A percentile compares a stretch with the other conserved stretches of the same genome.
Evolutionary conservation across 1,140 invertebrate genomes (phyloP).

Genomic region (Galleria mellonella): DNA sequence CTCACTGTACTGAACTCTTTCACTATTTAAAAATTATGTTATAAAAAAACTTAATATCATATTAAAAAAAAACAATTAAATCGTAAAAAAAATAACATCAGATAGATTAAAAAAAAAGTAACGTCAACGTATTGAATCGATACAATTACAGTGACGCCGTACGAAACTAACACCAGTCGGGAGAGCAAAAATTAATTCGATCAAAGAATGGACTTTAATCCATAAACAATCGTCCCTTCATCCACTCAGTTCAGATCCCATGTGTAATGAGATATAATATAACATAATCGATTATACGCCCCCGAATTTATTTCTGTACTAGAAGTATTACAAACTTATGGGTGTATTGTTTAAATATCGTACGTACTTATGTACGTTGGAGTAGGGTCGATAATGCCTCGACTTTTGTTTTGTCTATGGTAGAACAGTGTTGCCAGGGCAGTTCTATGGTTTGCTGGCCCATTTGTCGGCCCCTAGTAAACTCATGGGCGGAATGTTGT

Average conservation of each 20-base stretch:
- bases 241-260: constrained; percentile 35
- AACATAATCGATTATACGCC: constrained; percentile 63
- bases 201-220: constrained; percentile 7
- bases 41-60: too few relatives aligned
- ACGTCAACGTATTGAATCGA: too few relatives aligned
- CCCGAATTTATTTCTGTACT: constrained; percentile 37
- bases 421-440: too few relatives aligned
- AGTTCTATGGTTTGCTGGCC: constrained; percentile 40
- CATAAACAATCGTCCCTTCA: constrained; percentile 31
- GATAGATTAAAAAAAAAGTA: too few relatives aligned
- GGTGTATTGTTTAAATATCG: not conserved
- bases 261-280: constrained; percentile 50
- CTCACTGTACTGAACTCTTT: too few relatives aligned
- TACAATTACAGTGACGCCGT: too few relatives aligned
- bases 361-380: too few relatives aligned
- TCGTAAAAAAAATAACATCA: too few relatives aligned
- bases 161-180: not conserved
- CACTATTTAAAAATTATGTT: too few relatives aligned
- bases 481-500: constrained; percentile 54
- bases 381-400: too few relatives aligned
- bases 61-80: too few relatives aligned
- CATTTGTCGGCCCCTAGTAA: constrained; percentile 41
- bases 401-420: too few relatives aligned
- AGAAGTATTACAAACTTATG: not conserved
- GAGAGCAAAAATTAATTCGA: constrained; percentile 6